These are phyloP conservation scores for Cheilosia urbana DNA, from an alignment of 2,888 invertebrate species.

Conservation along the genomic window DNA sequence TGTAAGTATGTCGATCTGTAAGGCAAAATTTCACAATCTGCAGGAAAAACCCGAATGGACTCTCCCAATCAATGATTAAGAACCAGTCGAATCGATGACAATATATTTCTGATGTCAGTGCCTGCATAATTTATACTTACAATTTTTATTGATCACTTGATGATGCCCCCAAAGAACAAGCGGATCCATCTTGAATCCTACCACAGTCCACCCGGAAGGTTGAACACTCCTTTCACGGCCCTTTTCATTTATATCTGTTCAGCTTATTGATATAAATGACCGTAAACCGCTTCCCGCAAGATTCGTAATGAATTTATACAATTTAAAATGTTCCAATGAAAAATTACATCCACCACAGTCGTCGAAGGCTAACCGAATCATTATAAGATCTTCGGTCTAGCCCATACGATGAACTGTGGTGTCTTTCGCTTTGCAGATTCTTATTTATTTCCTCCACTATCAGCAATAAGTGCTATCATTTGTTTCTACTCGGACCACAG, in stretches of 20 bases:
- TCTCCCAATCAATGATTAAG: too few relatives aligned
- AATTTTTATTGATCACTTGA: constrained; percentile 1
- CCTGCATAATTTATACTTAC: neutral
- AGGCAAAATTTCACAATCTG: too few relatives aligned
- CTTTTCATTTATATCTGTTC: constrained; percentile 57
- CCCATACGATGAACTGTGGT: constrained; percentile 17
- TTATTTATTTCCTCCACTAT: constrained; percentile 59
- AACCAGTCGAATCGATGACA: too few relatives aligned
- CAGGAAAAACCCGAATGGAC: too few relatives aligned
- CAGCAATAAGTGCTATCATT: constrained; percentile 66
- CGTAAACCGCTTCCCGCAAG: constrained; percentile 36
- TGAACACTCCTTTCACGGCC: constrained; percentile 44
- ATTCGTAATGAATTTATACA: constrained; percentile 68
- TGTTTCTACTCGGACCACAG: constrained; percentile 58
- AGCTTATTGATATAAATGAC: constrained; percentile 70
- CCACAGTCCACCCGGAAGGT: constrained; percentile 46
- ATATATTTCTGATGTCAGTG: neutral
- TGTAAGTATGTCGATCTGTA: too few relatives aligned
- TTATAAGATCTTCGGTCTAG: constrained; percentile 66
- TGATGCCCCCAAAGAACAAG: neutral
- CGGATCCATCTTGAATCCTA: constrained; percentile 8
- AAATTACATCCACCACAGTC: constrained; percentile 61
- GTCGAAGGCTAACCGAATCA: constrained; percentile 61
- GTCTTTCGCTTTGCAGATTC: constrained; percentile 1
- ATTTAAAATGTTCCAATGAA: constrained; percentile 70